Percentiles rank a stretch among this genome's conserved stretches.
Evolutionary conservation across 2,888 invertebrate genomes (phyloP).

Genomic region (Trachelus troglodyta): DNA sequence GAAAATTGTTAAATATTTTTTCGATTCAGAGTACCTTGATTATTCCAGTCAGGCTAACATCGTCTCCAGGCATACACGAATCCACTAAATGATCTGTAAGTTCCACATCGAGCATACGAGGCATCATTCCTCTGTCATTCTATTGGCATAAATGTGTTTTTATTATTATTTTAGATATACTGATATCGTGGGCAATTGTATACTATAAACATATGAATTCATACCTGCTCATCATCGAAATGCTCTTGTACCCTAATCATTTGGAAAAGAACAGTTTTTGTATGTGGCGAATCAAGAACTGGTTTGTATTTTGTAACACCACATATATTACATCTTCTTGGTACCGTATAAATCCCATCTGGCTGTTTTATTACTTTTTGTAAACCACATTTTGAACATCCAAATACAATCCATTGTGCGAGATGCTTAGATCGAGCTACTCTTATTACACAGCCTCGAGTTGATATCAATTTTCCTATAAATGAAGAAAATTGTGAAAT

Average conservation of each 20-base stretch:
- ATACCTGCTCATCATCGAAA: constrained; percentile 74
- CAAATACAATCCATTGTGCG: constrained; percentile 82
- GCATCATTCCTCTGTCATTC: constrained; percentile 78
- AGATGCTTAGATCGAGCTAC: constrained; percentile 80
- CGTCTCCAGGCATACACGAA: constrained; percentile 87
- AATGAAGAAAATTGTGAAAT: constrained; percentile 33
- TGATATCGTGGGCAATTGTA: neutral
- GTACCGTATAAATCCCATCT: constrained; percentile 71
- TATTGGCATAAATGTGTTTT: constrained; percentile 53
- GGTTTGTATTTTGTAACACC: constrained; percentile 76
- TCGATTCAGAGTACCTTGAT: constrained; percentile 73
- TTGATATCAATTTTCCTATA: constrained; percentile 79
- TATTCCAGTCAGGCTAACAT: constrained; percentile 87
- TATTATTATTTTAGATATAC: neutral
- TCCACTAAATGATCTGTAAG: constrained; percentile 83
- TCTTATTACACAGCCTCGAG: constrained; percentile 87
- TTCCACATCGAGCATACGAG: constrained; percentile 87
- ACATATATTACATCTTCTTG: constrained; percentile 71
- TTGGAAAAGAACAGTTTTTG: constrained; percentile 83
- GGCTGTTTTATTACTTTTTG: constrained; percentile 66
- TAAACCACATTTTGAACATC: constrained; percentile 75
- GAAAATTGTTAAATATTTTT: neutral
- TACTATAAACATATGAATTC: constrained; percentile 6
- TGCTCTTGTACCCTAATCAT: constrained; percentile 86
- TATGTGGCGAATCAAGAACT: constrained; percentile 75